These are phyloP conservation scores for Apodemia hepburni DNA, from an alignment of 2,888 invertebrate species.

Conservation along the genomic window DNA sequence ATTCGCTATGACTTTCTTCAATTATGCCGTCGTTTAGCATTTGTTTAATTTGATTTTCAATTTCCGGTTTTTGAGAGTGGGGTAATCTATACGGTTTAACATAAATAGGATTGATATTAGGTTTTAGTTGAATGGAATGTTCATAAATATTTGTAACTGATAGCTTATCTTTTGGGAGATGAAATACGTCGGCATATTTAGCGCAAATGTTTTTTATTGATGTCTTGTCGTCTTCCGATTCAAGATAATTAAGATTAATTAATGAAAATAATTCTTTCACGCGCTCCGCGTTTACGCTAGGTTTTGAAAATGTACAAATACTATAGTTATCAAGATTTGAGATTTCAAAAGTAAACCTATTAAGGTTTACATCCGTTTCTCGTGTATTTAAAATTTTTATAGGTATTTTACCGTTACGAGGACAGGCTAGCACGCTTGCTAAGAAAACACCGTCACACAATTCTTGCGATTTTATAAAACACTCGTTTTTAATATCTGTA, in stretches of 20 bases:
- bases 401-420: not conserved
- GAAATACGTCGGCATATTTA: constrained; percentile 1
- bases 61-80: no score
- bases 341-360: constrained; percentile 1
- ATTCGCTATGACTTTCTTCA: no score
- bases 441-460: constrained; percentile 6
- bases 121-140: not conserved
- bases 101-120: not conserved
- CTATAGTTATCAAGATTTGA: constrained; percentile 3
- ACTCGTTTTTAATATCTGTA: not conserved
- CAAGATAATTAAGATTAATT: constrained; percentile 2
- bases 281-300: constrained; percentile 6
- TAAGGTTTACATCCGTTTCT: not conserved
- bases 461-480: constrained; percentile 8
- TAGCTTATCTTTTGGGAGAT: constrained; percentile 1
- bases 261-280: constrained; percentile 1
- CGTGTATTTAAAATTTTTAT: no score
- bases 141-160: constrained; percentile 2
- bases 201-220: constrained; percentile 2
- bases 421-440: constrained; percentile 2
- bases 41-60: no score
- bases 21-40: no score
- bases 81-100: no score
- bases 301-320: constrained; percentile 6
- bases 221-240: not conserved